Evolutionary conservation across 2,113 vertebrate genomes (phyloP).

Genomic region (Aldabrachelys gigantea): DNA sequence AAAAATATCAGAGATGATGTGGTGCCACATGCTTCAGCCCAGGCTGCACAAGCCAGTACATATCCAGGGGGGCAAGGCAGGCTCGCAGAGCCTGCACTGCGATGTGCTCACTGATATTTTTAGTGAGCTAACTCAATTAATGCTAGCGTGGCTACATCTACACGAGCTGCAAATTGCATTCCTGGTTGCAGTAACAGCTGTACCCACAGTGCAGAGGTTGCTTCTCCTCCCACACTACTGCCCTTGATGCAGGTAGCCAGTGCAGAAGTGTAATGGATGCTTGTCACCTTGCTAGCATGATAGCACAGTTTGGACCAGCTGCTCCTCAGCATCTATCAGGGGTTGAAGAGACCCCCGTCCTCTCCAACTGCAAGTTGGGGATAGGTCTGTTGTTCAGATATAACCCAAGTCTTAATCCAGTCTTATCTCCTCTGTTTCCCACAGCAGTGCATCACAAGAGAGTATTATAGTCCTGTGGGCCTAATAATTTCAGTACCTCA

Average conservation of each 20-base stretch:
- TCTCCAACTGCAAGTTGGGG: not conserved
- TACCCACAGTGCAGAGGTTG: not conserved
- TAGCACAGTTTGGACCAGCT: not conserved
- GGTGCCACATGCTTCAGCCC: not conserved
- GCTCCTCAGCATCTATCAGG: not conserved
- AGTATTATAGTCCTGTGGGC: not conserved
- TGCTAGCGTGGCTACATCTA: not conserved
- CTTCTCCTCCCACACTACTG: not conserved
- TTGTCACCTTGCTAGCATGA: not conserved
- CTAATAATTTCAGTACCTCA: not conserved
- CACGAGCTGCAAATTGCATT: not conserved
- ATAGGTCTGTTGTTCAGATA: fast-evolving
- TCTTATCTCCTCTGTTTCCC: not conserved
- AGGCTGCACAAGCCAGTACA: not conserved
- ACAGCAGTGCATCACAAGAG: not conserved
- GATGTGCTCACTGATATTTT: not conserved
- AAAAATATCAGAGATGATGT: not conserved
- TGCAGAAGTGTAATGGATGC: not conserved
- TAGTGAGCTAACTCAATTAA: not conserved
- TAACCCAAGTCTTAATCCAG: not conserved
- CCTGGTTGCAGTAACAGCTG: not conserved
- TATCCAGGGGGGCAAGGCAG: not conserved
- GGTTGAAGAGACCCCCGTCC: not conserved
- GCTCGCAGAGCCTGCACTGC: not conserved
- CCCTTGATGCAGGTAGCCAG: not conserved